phyloP scores from a whole-genome alignment of 2,113 vertebrate genomes.

The Camelus dromedarius region DNA sequence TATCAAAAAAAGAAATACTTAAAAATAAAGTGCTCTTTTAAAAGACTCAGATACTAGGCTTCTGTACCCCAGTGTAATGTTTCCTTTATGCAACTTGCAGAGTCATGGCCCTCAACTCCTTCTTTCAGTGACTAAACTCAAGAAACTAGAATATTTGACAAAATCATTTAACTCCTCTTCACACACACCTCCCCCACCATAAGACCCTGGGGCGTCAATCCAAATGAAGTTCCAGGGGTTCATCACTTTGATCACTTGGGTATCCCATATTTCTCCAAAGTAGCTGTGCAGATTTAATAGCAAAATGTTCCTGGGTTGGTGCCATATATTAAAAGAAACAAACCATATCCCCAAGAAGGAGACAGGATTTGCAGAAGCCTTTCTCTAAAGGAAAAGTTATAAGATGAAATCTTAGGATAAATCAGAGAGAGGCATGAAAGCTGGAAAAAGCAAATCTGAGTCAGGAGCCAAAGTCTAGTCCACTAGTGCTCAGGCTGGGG shows the following conservation, averaged over 20 bases:
- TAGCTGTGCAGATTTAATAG: constrained; percentile 46
- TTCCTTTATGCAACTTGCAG: neutral
- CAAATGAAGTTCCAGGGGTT: neutral
- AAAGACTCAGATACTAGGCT: neutral
- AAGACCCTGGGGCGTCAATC: neutral
- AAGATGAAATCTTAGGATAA: constrained; percentile 36
- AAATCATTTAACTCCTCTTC: constrained; percentile 29
- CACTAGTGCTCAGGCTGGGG: neutral
- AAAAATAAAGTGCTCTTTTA: neutral
- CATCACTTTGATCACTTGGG: neutral
- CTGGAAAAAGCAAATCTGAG: neutral
- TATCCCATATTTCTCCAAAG: constrained; percentile 14
- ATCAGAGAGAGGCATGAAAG: neutral
- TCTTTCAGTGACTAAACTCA: neutral
- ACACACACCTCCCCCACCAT: neutral
- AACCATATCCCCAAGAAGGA: constrained; percentile 2
- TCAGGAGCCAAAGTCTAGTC: neutral
- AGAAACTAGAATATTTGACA: neutral
- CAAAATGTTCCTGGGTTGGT: neutral
- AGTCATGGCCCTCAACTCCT: neutral
- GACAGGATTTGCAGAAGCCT: neutral
- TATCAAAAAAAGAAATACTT: neutral
- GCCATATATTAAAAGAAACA: neutral
- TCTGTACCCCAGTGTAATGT: neutral
- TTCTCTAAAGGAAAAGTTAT: constrained; percentile 19